phyloP scores from a whole-genome alignment of 2,888 invertebrate species.

The Tanypteryx hageni region DNA sequence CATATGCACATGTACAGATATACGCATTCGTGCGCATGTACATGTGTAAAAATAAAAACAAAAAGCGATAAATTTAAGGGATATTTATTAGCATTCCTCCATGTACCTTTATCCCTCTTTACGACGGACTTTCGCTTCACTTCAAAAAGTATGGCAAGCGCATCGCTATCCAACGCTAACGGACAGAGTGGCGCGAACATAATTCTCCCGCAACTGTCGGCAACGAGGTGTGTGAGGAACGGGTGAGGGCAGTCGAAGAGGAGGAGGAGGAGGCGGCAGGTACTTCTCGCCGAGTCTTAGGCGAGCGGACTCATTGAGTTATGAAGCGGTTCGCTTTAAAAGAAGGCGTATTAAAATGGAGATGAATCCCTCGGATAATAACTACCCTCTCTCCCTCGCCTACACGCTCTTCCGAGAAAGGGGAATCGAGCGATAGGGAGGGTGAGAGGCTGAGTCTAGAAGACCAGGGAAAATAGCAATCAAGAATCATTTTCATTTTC shows the following conservation, averaged over 20 bases:
- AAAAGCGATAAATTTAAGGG: too few species aligned
- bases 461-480: not conserved
- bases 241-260: too few species aligned
- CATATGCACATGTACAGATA: too few species aligned
- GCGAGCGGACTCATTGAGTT: not conserved
- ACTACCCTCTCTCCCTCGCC: not conserved
- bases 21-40: too few species aligned
- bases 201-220: not conserved
- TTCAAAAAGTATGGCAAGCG: not conserved
- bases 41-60: too few species aligned
- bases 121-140: not conserved
- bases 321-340: not conserved
- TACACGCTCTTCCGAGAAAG: not conserved
- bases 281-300: not conserved
- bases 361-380: constrained; percentile 19
- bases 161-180: not conserved
- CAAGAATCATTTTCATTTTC: not conserved
- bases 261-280: not conserved
- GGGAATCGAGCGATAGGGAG: not conserved
- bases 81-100: too few species aligned
- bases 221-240: not conserved
- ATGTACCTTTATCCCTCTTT: too few species aligned
- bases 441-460: not conserved
- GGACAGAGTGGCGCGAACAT: not conserved
- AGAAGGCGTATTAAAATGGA: constrained; percentile 19